These are phyloP conservation scores for Pachypanchax playfairii DNA, from an alignment of 2,113 vertebrate genomes.

Conservation along the genomic window DNA sequence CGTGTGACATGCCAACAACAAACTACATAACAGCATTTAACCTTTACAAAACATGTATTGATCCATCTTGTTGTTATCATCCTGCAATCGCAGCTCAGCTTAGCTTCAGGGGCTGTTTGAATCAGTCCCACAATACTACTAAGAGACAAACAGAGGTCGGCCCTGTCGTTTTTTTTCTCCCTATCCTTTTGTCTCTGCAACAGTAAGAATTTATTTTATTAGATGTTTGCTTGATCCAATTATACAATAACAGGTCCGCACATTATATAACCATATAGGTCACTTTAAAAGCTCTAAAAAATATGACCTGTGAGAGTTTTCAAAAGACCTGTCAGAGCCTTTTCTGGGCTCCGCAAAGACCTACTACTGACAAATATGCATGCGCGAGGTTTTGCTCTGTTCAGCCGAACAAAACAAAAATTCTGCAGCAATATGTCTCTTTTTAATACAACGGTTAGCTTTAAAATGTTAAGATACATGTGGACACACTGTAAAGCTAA, in stretches of 20 bases:
- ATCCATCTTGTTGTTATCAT: conserved; percentile 80
- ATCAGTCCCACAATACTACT: conserved; percentile 63
- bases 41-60: conserved; percentile 85
- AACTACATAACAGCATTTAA: conserved; percentile 84
- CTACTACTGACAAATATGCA: too few species aligned
- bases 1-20: conserved; percentile 74
- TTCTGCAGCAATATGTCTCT: too few species aligned
- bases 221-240: conserved; percentile 58
- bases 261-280: too few species aligned
- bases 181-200: conserved; percentile 65
- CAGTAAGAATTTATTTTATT: conserved; percentile 56
- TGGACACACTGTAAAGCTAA: too few species aligned
- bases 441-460: too few species aligned
- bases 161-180: conserved; percentile 58
- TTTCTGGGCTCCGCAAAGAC: too few species aligned
- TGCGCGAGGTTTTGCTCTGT: too few species aligned
- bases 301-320: too few species aligned
- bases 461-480: too few species aligned
- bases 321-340: too few species aligned
- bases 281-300: too few species aligned
- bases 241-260: conserved; percentile 57
- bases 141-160: conserved; percentile 71
- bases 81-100: conserved; percentile 73
- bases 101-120: conserved; percentile 69
- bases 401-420: too few species aligned